phyloP scores from a whole-genome alignment of 2,797 vertebrate species.

The Muscicapa comitata region DNA sequence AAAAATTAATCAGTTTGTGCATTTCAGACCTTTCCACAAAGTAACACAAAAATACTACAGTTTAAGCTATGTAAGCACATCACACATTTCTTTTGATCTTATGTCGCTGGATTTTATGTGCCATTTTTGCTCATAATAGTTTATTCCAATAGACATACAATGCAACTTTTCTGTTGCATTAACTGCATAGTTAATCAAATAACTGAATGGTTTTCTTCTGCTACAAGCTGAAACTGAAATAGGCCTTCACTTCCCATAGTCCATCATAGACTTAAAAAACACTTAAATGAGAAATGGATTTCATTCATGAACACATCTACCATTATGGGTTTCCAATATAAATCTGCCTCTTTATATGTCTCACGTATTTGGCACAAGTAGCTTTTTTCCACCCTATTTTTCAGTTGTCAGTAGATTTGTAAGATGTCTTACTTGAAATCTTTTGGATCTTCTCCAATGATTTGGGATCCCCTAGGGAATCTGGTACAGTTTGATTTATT shows the following conservation, averaged over 20 bases:
- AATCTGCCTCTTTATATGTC: background rate
- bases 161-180: background rate
- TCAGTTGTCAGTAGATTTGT: background rate
- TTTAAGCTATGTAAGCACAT: background rate
- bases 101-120: background rate
- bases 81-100: background rate
- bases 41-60: background rate
- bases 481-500: conserved; percentile 39
- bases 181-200: background rate
- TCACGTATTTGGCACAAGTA: background rate
- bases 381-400: background rate
- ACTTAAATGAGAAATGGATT: background rate
- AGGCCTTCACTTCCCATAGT: background rate
- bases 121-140: background rate
- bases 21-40: background rate
- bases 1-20: background rate
- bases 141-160: background rate
- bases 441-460: background rate
- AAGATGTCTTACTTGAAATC: background rate
- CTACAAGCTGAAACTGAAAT: background rate
- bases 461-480: conserved; percentile 1
- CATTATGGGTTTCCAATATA: background rate
- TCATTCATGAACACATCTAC: background rate
- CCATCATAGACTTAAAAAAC: background rate
- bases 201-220: background rate